Conservation (phyloP, 1,140 invertebrate genomes). For the Anagrus nilaparvatae region DNA sequence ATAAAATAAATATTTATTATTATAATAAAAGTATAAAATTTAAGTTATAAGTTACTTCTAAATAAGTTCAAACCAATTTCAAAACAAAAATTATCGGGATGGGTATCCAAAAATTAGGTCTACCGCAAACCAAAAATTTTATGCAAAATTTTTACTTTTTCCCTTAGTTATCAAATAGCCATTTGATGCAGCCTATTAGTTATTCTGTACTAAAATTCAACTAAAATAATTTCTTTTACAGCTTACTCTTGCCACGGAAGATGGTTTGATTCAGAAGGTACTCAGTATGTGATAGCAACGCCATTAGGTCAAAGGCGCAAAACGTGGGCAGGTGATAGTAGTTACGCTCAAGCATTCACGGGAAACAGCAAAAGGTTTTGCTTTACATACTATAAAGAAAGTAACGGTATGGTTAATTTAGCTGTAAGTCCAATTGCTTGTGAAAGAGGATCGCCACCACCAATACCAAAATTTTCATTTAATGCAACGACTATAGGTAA, state of each 20-base stretch:
- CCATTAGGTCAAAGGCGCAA: conserved; percentile 48
- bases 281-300: conserved; percentile 67
- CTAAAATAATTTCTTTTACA: too few relatives aligned
- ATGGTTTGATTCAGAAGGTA: conserved; percentile 59
- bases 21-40: too few relatives aligned
- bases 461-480: conserved; percentile 41
- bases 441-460: conserved; percentile 39
- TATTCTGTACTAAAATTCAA: too few relatives aligned
- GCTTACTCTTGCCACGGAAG: conserved; percentile 78
- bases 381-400: conserved; percentile 47
- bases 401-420: conserved; percentile 41
- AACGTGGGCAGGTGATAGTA: conserved; percentile 35
- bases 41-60: too few relatives aligned
- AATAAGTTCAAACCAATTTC: too few relatives aligned
- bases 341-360: conserved; percentile 38
- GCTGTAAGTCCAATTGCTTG: conserved; percentile 44
- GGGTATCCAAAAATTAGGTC: too few relatives aligned
- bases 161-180: too few relatives aligned
- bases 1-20: too few relatives aligned
- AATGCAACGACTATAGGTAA: conserved; percentile 48
- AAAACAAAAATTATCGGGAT: too few relatives aligned
- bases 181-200: too few relatives aligned
- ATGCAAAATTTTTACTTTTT: too few relatives aligned
- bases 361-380: conserved; percentile 43
- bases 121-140: too few relatives aligned